These are phyloP conservation scores for Phaedon cochleariae DNA, from an alignment of 2,888 invertebrate genomes.

Conservation along the genomic window DNA sequence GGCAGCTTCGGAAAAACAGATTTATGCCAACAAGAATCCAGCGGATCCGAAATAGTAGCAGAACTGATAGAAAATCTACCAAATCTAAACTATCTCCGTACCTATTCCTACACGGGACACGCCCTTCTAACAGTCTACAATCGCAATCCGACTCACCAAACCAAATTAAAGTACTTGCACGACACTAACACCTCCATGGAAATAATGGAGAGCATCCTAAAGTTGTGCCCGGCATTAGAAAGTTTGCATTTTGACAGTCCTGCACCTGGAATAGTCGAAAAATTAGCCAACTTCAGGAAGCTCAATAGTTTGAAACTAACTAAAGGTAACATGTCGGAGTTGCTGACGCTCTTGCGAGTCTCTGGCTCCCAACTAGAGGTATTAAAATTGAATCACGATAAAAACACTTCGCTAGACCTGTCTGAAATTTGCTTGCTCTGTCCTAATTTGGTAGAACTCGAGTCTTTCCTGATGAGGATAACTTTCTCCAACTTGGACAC, in stretches of 20 bases:
- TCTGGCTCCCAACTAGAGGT: slow-evolving; percentile 54
- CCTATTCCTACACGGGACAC: slow-evolving; percentile 75
- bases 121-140: slow-evolving; percentile 67
- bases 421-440: slow-evolving; percentile 50
- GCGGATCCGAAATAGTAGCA: slow-evolving; percentile 66
- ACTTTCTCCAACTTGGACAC: slow-evolving; percentile 66
- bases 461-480: slow-evolving; percentile 73
- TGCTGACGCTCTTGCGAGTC: slow-evolving; percentile 66
- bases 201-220: slow-evolving; percentile 68
- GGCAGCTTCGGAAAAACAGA: slow-evolving; percentile 76
- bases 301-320: slow-evolving; percentile 64
- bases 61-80: slow-evolving; percentile 70
- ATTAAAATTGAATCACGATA: slow-evolving; percentile 54
- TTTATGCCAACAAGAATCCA: slow-evolving; percentile 65
- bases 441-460: slow-evolving; percentile 69
- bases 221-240: slow-evolving; percentile 70
- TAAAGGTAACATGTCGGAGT: slow-evolving; percentile 63
- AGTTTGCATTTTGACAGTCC: slow-evolving; percentile 70
- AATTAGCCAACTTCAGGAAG: slow-evolving; percentile 64
- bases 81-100: slow-evolving; percentile 71
- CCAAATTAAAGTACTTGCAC: slow-evolving; percentile 74
- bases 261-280: slow-evolving; percentile 63
- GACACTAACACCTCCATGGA: slow-evolving; percentile 71
- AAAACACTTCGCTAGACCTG: slow-evolving; percentile 52
- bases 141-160: slow-evolving; percentile 67